Base-by-base conservation (phyloP, 1,140 invertebrate species). In the Magallana angulata region DNA sequence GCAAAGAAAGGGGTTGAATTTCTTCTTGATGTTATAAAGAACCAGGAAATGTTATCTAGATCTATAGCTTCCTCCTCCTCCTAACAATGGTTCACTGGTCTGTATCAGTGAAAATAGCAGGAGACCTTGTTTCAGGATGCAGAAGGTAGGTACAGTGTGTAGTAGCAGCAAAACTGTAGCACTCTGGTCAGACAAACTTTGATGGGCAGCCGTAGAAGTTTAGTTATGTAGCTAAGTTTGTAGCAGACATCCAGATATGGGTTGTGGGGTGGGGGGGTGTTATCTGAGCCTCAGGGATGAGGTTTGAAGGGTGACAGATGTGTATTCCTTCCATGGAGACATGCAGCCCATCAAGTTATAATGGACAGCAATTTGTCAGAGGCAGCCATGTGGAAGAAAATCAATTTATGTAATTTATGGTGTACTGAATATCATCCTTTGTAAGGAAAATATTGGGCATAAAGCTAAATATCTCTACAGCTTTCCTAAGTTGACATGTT, bases 381-480 rank as follows among this genome's bases (percentile, higher is more conserved):
- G 36, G 5, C 68, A 76, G 24, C 68, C 0, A 24, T 36, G 9
- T 30, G 24, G 24, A 76, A 36, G 24, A n/a, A 62, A 62, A 62
- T 76, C 68, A 76, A 76, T 76, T 24, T 30, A 76, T 36, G 68
- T 30, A 76, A 11, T 76, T 7, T 76, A 76, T 76, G 16, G 18
- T 36, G 11, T 48, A 48, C 36, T 48, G 36, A 48, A 48, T 48
- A 5, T 48, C 36, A 48, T 48, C 36, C 36, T 48, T 5, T 48
- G 36, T 48, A 48, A 48, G 36, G 36, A 48, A 48, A 48, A 48
- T 48, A 48, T 0, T 48, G 36, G 36, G 36, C 0, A 48, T 48
- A 48, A 48, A 48, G 36, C 36, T 48, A 48, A 48, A 48, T 48
- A 48, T 5, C 36, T 48, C 36, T 48, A 48, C 36, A 48, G 5